Conservation (phyloP, 2,888 invertebrate species). For the Stratiomys singularior region DNA sequence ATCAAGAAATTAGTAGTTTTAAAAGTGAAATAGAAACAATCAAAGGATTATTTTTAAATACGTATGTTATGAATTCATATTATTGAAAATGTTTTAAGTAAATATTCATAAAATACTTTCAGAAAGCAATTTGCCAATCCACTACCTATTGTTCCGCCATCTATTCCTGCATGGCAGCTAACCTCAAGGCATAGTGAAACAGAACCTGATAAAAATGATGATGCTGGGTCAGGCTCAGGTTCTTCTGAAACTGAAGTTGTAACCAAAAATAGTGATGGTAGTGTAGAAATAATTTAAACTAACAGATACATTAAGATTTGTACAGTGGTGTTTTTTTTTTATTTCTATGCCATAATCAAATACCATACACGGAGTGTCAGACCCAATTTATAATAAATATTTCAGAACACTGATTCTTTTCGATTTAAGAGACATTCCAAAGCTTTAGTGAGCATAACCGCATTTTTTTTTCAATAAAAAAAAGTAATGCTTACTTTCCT, state of each 20-base stretch:
- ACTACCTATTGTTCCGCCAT: slow-evolving; percentile 72
- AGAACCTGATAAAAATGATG: slow-evolving; percentile 67
- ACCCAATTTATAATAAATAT: too few species aligned
- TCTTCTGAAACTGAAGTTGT: slow-evolving; percentile 79
- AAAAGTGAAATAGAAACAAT: slow-evolving; percentile 78
- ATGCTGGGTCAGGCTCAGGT: slow-evolving; percentile 73
- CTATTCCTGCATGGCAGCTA: slow-evolving; percentile 85
- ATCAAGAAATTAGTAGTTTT: slow-evolving; percentile 73
- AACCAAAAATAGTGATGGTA: slow-evolving; percentile 80
- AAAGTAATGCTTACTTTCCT: too few species aligned
- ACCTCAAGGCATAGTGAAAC: slow-evolving; percentile 63
- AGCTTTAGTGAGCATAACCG: too few species aligned
- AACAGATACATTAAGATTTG: background rate
- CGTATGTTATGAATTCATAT: slow-evolving; percentile 63
- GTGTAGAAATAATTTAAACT: slow-evolving; percentile 77
- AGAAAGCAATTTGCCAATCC: slow-evolving; percentile 85
- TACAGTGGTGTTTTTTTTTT: background rate
- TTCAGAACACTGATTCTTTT: too few species aligned
- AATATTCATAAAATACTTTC: slow-evolving; percentile 44
- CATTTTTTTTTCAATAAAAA: too few species aligned
- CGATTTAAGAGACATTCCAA: too few species aligned
- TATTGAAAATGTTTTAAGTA: background rate
- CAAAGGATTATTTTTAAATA: slow-evolving; percentile 77
- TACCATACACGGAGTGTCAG: too few species aligned
- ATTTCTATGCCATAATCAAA: background rate